Evolutionary conservation across 1,140 invertebrate species (phyloP), one percentile per base, ranked within the genome.

Genomic region (Sitodiplosis mosellana): DNA sequence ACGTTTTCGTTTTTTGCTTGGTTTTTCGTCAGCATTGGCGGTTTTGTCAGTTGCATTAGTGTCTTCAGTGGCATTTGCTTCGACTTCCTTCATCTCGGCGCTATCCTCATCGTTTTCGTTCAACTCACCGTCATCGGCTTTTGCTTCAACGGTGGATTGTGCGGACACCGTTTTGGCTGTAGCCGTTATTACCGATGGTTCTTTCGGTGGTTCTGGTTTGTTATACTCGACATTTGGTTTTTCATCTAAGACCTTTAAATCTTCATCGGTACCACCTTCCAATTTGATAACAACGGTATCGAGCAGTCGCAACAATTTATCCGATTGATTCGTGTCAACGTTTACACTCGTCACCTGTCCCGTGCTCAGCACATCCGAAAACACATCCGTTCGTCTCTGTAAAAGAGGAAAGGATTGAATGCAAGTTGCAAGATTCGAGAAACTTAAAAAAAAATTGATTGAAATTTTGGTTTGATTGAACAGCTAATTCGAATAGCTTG

Each of bases 261-360:
- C 94, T 56, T 89, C 80, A 52, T 98, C 93, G n/a, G 80, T 84
- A 3, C 95, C 95, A 41, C 91, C 94, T 72, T 99, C 95, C 14
- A 99, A 69, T 63, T 91, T 87, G 50, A 99, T 94, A 2, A 99
- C 94, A 36, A 92, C 91, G 52, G 90, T 86, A 68, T 99, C 95
- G 33, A 99, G 69, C 4, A 99, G 69, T 55, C 83, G 80, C 11
- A 97, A 75, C 21, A 99, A 68, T 33, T 79, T 73, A 46, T 94
- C 89, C 1, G 83, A 77, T 61, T 93, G 84, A 45, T 87, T 82
- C 11, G 83, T 80, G 64, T 99, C 95, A 1, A 98, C 75, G 5
- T 76, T 74, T 2, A 92, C 76, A 51, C 75, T 76, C 34, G 86
- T 80, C 43, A 97, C 72, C 49, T 78, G 75, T 1, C 73, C 78